Evolutionary conservation across 2,888 invertebrate species (phyloP), one percentile per base, ranked within the genome.

Genomic region (Pyrrhia umbra): DNA sequence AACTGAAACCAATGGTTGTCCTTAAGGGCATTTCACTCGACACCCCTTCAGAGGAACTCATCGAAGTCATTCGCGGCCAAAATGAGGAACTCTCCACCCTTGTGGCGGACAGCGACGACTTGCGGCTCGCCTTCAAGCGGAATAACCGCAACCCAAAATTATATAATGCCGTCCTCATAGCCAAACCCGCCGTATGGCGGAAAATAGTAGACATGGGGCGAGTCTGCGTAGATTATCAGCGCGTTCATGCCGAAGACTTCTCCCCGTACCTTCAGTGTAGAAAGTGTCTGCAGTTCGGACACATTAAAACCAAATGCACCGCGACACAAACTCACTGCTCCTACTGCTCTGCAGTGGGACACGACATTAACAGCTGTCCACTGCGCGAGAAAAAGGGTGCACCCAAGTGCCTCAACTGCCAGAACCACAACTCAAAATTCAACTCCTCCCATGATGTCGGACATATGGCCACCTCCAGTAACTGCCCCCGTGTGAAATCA

Each of bases 81-180:
- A 25, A 25, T 2, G 25, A 25, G 8, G 25, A 25, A 8, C 25
- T 25, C 6, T 6, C 25, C 8, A 8, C 25, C 25, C 25, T 25
- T 8, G 25, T 8, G 5, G 25, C 8, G 5, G 25, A 25, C 25
- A 25, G 25, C 25, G 25, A 46, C 6, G 46, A 46, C 25, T 6
- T 46, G 0, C 25, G 15, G 15, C 46, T 46, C 4, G 25, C 15
- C 1, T 46, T 46, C 15, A 46, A 46, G 46, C 25, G 25, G 8
- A 46, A 46, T n/a, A 46, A 46, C 46, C 25, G 46, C 25, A 46
- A 46, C 25, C 46, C 46, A 0, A 25, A 46, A 6, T 15, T 46
- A 3, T 46, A 25, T 2, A 25, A 46, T 13, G 23, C 45, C 21
- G 23, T 45, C 23, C 23, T 45, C 0, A 23, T 23, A 2, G 9